Evolutionary conservation across 1,140 invertebrate species (phyloP), one percentile per base, ranked within the genome.

Genomic region (Zaprionus kolodkinae): DNA sequence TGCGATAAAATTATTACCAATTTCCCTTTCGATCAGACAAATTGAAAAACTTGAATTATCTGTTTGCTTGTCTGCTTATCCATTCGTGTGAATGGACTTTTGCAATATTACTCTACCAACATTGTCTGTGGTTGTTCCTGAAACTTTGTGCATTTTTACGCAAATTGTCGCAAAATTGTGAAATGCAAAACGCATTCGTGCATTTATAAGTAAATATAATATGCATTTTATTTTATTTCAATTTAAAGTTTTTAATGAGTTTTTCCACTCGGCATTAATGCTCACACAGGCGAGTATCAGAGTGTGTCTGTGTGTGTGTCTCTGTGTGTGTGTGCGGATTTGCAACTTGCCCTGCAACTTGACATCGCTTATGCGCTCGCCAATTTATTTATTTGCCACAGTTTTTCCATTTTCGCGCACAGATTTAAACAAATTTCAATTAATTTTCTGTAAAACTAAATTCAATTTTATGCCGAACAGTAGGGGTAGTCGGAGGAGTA

Each of bases 161-260:
- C 54, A 52, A 64, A 70, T 68, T 73, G 72, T 65, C 61, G 62
- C 45, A 33, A 54, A 69, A 71, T 80, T 68, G 59, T 71, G 48
- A 64, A 74, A 64, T 66, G 66, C 15, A 48, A 25, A 45, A 50
- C n/a, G 45, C 76, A 71, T 21, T 74, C 27, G 66, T 21, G 38
- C 75, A 66, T 62, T 65, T 40, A 67, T 72, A 72, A 72, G 68
- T 60, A 71, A 59, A 71, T 75, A 63, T 21, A 72, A 40, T 84
- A 68, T 83, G 84, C 68, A 78, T 78, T 79, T 80, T 80, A 88
- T 88, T 88, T 88, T 72, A 84, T 87, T 87, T 88, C 84, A 88
- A 87, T 87, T 87, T 84, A 88, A 88, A 87, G 73, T 87, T 87
- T 74, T 88, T 88, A 87, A 87, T 87, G 80, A 88, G 84, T 87